phyloP scores from a whole-genome alignment of 1,140 invertebrate genomes.

The Neotoxoptera formosana region DNA sequence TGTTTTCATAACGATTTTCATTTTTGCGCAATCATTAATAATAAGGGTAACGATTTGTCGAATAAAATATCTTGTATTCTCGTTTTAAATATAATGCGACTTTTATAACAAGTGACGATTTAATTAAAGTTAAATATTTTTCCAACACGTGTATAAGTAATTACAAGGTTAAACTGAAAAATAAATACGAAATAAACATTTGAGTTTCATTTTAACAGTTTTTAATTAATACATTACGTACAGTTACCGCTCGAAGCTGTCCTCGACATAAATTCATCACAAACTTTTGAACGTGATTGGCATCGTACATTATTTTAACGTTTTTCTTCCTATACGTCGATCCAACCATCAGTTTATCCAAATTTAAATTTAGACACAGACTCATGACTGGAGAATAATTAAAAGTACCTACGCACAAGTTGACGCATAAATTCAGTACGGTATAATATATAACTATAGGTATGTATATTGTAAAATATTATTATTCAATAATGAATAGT shows the following conservation, averaged over 20 bases:
- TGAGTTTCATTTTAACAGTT: neutral
- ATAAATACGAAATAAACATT: neutral
- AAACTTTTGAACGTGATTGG: neutral
- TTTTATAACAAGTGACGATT: neutral
- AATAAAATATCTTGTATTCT: neutral
- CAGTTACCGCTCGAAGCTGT: neutral
- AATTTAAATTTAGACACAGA: neutral
- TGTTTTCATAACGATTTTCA: neutral
- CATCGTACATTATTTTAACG: neutral
- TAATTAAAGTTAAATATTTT: conserved; percentile 21
- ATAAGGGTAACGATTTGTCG: neutral
- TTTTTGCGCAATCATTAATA: neutral
- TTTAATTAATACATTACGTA: neutral
- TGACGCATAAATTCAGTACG: neutral
- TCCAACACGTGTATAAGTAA: neutral
- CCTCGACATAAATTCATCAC: neutral
- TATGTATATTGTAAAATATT: too few species aligned
- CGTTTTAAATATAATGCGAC: neutral
- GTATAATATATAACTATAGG: too few species aligned
- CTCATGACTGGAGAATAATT: neutral
- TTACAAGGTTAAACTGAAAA: neutral
- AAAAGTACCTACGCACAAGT: neutral
- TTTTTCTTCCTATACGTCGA: neutral
- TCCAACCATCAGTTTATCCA: neutral
- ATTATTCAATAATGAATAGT: neutral